These are phyloP conservation scores for Macquaria australasica DNA, from an alignment of 2,113 vertebrate species.

Conservation along the genomic window DNA sequence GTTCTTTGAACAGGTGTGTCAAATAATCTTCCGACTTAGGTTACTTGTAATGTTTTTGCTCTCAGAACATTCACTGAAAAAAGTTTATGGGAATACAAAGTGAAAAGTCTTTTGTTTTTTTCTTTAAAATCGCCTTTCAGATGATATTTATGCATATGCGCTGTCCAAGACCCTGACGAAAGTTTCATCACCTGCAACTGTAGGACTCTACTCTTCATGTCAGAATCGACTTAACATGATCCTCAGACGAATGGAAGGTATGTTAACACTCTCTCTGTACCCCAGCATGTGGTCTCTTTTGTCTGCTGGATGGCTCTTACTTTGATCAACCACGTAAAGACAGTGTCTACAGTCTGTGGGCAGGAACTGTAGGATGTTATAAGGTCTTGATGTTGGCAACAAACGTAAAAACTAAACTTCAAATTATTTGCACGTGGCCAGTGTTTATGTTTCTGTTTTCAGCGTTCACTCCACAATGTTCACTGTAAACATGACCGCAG, in stretches of 20 bases:
- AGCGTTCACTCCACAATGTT: neutral
- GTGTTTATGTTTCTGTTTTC: neutral
- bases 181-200: conserved; percentile 84
- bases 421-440: neutral
- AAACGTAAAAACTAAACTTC: neutral
- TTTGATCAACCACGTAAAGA: neutral
- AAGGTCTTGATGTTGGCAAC: neutral
- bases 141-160: conserved; percentile 84
- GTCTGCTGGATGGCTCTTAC: neutral
- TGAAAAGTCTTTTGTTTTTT: neutral
- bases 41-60: neutral
- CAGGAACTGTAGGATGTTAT: neutral
- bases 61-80: neutral
- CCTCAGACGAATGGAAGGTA: conserved; percentile 83
- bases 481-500: conserved; percentile 6
- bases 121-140: conserved; percentile 62
- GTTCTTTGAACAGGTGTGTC: conserved; percentile 1
- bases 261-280: conserved; percentile 6
- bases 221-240: conserved; percentile 80
- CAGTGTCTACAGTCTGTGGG: neutral
- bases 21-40: neutral
- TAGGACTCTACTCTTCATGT: conserved; percentile 88
- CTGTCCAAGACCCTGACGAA: conserved; percentile 85
- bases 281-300: neutral
- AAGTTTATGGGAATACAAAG: neutral